Base-by-base conservation (phyloP, 2,888 invertebrate species). In the Lobophora halterata region DNA sequence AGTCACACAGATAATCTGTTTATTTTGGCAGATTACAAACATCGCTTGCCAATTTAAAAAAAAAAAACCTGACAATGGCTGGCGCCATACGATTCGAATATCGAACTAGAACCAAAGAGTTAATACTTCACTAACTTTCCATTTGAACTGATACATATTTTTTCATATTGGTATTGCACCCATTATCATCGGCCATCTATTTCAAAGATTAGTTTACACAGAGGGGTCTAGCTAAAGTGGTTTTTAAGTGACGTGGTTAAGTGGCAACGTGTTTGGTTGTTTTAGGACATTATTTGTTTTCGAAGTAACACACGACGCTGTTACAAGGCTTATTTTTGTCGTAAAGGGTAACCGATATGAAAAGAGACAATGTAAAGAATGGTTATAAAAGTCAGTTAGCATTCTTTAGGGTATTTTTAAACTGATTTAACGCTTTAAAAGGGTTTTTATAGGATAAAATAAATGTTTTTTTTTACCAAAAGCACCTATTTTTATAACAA, bases 231-330 rank as follows among this genome's bases (percentile, higher is more conserved):
- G 37, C 41, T 58, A 63, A 68, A 59, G 65, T 75, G 80, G 83
- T 70, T 65, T 51, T 75, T 79, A 80, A 79, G 79, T 80, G 81
- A 76, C 75, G 76, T 71, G 71, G 70, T 76, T 81, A 85, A 82
- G 81, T 82, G 78, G 81, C 62, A 75, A 73, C 73, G 69, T 76
- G 81, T 80, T 83, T 79, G 73, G 80, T 82, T 83, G 80, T 85
- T 83, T 82, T 82, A 81, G 81, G 79, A 64, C 65, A 58, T 52
- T 79, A 74, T 83, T 85, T 83, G 77, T 67, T 69, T 73, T 73
- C 51, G 61, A 62, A 65, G 63, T 72, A 72, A 65, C 70, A 78
- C 82, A 79, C 75, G 77, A 71, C 66, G 65, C 66, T 67, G 69
- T 81, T 79, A 82, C 79, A 81, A 82, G 79, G 71, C 78, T 82